A percentile compares a stretch with the other conserved stretches of the same genome.
Conservation (phyloP, 23 tunicate species). For the Trididemnum miniatum region DNA sequence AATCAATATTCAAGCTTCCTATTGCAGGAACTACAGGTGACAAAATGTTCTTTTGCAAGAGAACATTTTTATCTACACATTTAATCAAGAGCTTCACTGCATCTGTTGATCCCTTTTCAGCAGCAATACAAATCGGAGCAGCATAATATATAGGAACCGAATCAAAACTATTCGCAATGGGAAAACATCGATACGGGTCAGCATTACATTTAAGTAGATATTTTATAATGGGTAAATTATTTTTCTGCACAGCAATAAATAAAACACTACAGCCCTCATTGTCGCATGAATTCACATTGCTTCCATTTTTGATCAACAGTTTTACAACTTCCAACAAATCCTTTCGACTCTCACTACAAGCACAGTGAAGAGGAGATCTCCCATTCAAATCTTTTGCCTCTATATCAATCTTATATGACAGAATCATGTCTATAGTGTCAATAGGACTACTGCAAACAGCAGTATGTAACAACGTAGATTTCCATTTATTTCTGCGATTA, state of each 20-base stretch:
- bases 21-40: slow-evolving; percentile 42
- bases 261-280: slow-evolving; percentile 38
- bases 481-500: neutral
- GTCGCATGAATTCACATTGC: slow-evolving; percentile 52
- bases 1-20: neutral
- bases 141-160: neutral
- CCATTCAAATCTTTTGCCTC: slow-evolving; percentile 41
- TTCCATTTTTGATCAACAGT: slow-evolving; percentile 7
- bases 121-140: slow-evolving; percentile 43
- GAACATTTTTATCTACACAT: neutral
- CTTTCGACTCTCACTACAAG: neutral
- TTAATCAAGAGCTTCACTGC: slow-evolving; percentile 6
- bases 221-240: neutral
- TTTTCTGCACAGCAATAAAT: slow-evolving; percentile 48
- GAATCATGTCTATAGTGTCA: slow-evolving; percentile 9
- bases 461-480: slow-evolving; percentile 15
- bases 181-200: slow-evolving; percentile 19
- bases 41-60: neutral
- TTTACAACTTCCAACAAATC: slow-evolving; percentile 14
- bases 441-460: slow-evolving; percentile 30
- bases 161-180: neutral
- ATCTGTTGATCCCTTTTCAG: slow-evolving; percentile 8
- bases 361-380: slow-evolving; percentile 38
- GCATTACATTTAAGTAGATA: slow-evolving; percentile 26
- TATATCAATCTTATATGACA: neutral